phyloP scores from a whole-genome alignment of 2,888 invertebrate genomes.

The Pterostichus niger region DNA sequence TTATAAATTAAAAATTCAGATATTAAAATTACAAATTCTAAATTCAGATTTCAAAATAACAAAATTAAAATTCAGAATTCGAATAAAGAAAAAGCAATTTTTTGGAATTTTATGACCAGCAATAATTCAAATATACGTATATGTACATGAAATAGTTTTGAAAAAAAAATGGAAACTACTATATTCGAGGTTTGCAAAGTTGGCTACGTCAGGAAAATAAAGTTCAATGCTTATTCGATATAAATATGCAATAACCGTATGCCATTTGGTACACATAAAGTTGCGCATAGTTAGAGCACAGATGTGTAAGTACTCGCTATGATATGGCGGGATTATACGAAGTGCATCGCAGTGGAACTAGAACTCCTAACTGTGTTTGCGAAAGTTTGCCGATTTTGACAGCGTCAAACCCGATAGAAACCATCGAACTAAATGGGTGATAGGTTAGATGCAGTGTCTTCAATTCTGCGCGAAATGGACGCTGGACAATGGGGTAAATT shows the following conservation, averaged over 20 bases:
- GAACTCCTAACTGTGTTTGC: conserved; percentile 57
- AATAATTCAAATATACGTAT: too few species aligned
- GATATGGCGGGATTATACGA: conserved; percentile 56
- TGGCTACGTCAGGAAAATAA: background rate
- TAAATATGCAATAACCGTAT: conserved; percentile 60
- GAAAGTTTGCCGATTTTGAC: conserved; percentile 61
- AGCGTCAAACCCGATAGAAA: conserved; percentile 34
- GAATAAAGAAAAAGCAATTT: too few species aligned
- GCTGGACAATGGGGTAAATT: conserved; percentile 70
- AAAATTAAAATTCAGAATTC: too few species aligned
- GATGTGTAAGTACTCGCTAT: conserved; percentile 18
- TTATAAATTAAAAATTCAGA: too few species aligned
- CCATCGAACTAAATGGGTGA: conserved; percentile 66
- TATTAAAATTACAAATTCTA: too few species aligned
- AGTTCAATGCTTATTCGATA: conserved; percentile 17
- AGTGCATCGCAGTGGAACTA: conserved; percentile 54
- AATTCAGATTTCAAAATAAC: too few species aligned
- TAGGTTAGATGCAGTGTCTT: conserved; percentile 69
- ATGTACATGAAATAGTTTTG: too few species aligned
- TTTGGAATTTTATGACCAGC: too few species aligned
- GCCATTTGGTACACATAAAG: conserved; percentile 7
- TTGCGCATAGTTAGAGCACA: conserved; percentile 33
- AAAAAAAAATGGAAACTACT: too few species aligned
- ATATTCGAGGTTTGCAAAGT: too few species aligned
- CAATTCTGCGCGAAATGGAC: conserved; percentile 69